A percentile compares a stretch with the other conserved stretches of the same genome.
Conservation (phyloP, 2,797 vertebrate species). For the Danio kyathit region DNA sequence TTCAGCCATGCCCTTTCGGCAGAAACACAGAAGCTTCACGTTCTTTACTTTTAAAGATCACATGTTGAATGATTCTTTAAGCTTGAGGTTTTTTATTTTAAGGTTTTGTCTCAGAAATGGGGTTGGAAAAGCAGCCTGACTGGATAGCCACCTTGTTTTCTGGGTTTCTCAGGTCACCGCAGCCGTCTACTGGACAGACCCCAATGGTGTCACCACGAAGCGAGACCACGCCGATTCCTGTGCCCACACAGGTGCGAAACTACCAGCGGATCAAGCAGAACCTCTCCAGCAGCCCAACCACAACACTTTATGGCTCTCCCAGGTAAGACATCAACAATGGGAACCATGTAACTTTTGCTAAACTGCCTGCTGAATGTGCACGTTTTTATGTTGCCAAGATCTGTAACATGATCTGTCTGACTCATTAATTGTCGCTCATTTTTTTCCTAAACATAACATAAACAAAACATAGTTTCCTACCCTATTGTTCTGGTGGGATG, state of each 20-base stretch:
- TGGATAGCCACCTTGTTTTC: slow-evolving; percentile 58
- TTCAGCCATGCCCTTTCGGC: slow-evolving; percentile 52
- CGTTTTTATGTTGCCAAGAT: not conserved
- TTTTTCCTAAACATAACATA: slow-evolving; percentile 19
- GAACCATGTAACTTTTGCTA: not conserved
- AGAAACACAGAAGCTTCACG: slow-evolving; percentile 44
- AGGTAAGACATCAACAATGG: slow-evolving; percentile 79
- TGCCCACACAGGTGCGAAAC: slow-evolving; percentile 95
- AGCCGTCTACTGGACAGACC: slow-evolving; percentile 72
- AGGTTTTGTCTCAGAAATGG: slow-evolving; percentile 48
- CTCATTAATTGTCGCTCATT: not conserved
- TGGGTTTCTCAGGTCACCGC: slow-evolving; percentile 71
- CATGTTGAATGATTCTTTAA: not conserved
- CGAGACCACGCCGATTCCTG: slow-evolving; percentile 93
- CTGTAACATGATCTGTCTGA: not conserved
- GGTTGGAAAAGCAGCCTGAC: slow-evolving; percentile 54
- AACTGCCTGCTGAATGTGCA: not conserved
- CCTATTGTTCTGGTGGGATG: too few species aligned
- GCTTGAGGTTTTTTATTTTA: not conserved
- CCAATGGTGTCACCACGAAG: slow-evolving; percentile 87
- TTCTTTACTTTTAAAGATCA: not conserved
- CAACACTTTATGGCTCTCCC: slow-evolving; percentile 88
- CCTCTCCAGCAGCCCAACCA: slow-evolving; percentile 88
- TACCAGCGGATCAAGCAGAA: slow-evolving; percentile 98
- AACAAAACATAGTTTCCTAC: too few species aligned